A percentile compares a stretch with the other conserved stretches of the same genome.
These are phyloP conservation scores for Himantopus leucocephalus DNA, from an alignment of 2,113 vertebrate genomes.

Conservation along the genomic window DNA sequence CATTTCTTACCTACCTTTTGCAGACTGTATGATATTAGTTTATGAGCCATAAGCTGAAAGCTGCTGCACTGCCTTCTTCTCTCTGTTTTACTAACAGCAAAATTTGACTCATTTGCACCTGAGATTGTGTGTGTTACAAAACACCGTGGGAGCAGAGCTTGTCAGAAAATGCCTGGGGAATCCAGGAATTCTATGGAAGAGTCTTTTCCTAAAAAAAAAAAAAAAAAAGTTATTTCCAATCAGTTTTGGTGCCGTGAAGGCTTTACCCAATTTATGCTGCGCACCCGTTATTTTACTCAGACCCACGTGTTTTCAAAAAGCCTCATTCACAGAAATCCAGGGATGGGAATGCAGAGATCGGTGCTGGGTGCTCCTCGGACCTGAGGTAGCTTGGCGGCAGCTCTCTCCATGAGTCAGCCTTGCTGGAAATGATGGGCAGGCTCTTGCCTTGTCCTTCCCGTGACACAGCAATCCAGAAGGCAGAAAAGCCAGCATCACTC, in stretches of 20 bases:
- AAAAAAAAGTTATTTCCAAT: background rate
- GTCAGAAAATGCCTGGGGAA: background rate
- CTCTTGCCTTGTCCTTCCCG: background rate
- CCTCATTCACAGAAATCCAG: background rate
- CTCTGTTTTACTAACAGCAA: background rate
- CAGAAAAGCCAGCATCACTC: background rate
- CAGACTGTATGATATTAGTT: background rate
- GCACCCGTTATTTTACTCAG: background rate
- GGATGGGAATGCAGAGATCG: background rate
- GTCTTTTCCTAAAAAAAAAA: background rate
- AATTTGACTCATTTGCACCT: background rate
- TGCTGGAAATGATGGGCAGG: background rate
- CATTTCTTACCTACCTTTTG: background rate
- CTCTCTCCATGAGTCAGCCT: background rate
- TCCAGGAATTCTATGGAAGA: background rate
- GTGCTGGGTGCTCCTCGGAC: background rate
- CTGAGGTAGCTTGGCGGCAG: rapidly evolving
- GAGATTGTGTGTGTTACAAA: background rate
- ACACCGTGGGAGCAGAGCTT: background rate
- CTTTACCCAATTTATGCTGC: background rate
- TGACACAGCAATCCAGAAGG: background rate
- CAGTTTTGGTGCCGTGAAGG: background rate
- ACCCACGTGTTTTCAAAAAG: rapidly evolving
- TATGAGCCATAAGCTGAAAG: background rate
- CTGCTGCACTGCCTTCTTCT: background rate